phyloP scores from a whole-genome alignment of 2,797 vertebrate genomes.

The Hybognathus amarus region DNA sequence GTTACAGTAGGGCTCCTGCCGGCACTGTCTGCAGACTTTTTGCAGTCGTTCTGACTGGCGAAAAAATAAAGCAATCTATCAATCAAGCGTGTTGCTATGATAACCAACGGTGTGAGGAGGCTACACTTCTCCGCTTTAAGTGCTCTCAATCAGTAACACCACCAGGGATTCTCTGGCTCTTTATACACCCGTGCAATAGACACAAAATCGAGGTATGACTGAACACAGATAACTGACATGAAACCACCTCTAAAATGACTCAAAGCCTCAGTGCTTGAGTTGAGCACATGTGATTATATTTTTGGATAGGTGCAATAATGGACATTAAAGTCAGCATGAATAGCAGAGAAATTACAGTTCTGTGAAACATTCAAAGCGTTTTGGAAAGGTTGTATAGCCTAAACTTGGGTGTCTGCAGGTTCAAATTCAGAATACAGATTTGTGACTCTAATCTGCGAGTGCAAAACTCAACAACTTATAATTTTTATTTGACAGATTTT shows the following conservation, averaged over 20 bases:
- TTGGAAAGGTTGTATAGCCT: background rate
- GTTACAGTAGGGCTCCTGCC: constrained; percentile 47
- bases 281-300: background rate
- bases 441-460: no score
- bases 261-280: constrained; percentile 3
- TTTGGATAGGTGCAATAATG: background rate
- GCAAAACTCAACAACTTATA: no score
- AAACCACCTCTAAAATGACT: background rate
- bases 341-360: background rate
- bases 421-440: no score
- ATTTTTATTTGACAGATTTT: no score
- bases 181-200: constrained; percentile 18
- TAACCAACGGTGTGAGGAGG: constrained; percentile 43
- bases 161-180: constrained; percentile 33
- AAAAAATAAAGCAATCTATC: constrained; percentile 43
- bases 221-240: constrained; percentile 14
- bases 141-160: constrained; percentile 40
- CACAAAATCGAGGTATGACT: constrained; percentile 16
- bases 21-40: constrained; percentile 37
- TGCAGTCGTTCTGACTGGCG: background rate
- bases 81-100: constrained; percentile 48
- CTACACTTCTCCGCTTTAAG: background rate
- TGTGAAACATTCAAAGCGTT: background rate
- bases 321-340: background rate
- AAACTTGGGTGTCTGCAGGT: background rate